These are phyloP conservation scores for Rhincodon typus DNA, from an alignment of 2,797 vertebrate species.

Conservation along the genomic window DNA sequence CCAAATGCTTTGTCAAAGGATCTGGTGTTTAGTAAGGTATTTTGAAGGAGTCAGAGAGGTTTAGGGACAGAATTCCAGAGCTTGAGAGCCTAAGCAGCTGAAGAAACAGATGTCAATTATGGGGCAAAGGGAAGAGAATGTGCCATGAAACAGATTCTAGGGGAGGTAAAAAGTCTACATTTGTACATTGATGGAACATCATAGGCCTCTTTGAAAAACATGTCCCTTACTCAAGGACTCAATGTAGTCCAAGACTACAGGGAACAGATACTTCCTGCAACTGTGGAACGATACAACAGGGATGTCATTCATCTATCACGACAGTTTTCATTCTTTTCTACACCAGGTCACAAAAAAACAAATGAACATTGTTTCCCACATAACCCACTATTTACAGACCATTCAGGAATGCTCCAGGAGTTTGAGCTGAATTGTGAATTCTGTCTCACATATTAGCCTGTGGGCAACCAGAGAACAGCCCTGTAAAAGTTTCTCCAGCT, in stretches of 20 bases:
- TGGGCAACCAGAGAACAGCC: background rate
- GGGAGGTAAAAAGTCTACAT: background rate
- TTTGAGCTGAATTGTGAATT: background rate
- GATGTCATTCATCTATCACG: background rate
- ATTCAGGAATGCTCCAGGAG: background rate
- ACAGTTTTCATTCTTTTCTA: background rate
- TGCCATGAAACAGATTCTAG: background rate
- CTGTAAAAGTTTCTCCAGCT: background rate
- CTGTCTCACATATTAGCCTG: background rate
- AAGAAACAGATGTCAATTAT: background rate
- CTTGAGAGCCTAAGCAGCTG: background rate
- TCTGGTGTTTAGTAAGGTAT: too few relatives aligned
- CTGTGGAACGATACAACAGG: background rate
- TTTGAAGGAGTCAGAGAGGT: too few relatives aligned
- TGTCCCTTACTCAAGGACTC: background rate
- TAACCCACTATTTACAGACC: background rate
- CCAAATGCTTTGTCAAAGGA: background rate
- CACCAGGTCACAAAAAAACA: background rate
- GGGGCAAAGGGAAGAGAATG: background rate
- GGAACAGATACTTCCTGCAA: background rate
- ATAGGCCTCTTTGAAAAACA: background rate
- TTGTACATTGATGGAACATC: background rate
- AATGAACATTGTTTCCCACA: background rate
- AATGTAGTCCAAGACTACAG: background rate
- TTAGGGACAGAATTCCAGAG: background rate